Conservation (phyloP, 2,113 vertebrate species). For the Strix aluco region DNA sequence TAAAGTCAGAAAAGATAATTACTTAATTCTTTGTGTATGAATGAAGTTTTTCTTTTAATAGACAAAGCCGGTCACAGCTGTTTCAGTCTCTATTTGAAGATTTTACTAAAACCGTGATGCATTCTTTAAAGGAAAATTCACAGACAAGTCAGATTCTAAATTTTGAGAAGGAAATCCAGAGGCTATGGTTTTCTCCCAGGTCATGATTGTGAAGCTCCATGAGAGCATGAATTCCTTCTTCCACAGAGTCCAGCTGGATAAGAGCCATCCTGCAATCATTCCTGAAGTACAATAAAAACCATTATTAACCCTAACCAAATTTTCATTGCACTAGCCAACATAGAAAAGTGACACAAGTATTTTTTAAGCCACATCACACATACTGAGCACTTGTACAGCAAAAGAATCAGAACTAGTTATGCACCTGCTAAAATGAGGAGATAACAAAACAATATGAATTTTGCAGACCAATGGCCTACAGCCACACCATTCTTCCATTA, state of each 20-base stretch:
- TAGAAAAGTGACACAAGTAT: neutral
- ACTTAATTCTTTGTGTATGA: conserved; percentile 34
- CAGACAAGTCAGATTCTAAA: conserved; percentile 74
- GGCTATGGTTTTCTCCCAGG: conserved; percentile 84
- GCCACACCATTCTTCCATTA: neutral
- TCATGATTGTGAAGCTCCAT: conserved; percentile 86
- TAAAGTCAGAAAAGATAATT: neutral
- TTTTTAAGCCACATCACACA: neutral
- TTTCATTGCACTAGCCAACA: neutral
- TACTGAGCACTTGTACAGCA: neutral
- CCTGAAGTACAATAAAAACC: conserved; percentile 64
- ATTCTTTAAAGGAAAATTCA: conserved; percentile 55
- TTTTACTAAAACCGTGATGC: conserved; percentile 59
- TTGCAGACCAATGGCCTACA: neutral
- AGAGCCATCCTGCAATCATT: conserved; percentile 85
- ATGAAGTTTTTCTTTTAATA: conserved; percentile 57
- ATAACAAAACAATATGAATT: neutral
- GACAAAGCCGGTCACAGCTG: conserved; percentile 66
- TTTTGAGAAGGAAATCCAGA: conserved; percentile 86
- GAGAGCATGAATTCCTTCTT: conserved; percentile 86
- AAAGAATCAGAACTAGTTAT: neutral
- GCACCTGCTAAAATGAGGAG: neutral
- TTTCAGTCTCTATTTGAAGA: conserved; percentile 71
- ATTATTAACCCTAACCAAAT: neutral
- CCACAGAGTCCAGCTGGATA: conserved; percentile 84